These are phyloP conservation scores for Leptopilina boulardi DNA, from an alignment of 1,140 invertebrate species.

Conservation along the genomic window DNA sequence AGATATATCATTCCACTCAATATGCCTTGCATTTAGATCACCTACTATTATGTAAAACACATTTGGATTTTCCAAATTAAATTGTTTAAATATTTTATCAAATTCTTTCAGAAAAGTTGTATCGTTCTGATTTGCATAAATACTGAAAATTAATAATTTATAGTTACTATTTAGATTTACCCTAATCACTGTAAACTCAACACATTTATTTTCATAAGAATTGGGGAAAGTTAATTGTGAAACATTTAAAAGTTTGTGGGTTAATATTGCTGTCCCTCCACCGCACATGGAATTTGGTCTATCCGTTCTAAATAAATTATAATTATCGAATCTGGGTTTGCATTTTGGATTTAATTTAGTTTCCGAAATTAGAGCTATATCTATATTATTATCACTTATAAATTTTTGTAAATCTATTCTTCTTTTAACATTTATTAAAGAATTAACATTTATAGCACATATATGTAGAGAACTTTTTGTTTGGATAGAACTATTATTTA, in stretches of 20 bases:
- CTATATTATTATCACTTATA: too few species aligned
- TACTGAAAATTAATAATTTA: slow-evolving; percentile 35
- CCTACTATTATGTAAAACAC: slow-evolving; percentile 47
- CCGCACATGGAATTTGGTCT: background rate
- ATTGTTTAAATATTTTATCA: background rate
- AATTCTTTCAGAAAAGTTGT: too few species aligned
- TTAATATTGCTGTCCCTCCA: slow-evolving; percentile 42
- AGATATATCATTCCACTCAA: slow-evolving; percentile 36
- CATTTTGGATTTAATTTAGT: slow-evolving; percentile 38
- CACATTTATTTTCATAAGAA: slow-evolving; percentile 52
- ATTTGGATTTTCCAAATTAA: slow-evolving; percentile 25
- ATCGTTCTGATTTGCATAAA: slow-evolving; percentile 37
- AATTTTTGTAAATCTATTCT: too few species aligned
- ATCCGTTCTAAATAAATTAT: slow-evolving; percentile 35
- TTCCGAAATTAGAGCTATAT: slow-evolving; percentile 2
- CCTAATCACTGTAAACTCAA: slow-evolving; percentile 40
- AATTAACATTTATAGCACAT: too few species aligned
- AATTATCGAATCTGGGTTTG: background rate
- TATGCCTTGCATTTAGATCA: slow-evolving; percentile 46
- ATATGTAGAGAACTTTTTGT: too few species aligned
- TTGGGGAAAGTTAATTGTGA: slow-evolving; percentile 38
- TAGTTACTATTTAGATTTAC: slow-evolving; percentile 20
- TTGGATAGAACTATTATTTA: too few species aligned
- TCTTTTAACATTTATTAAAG: too few species aligned
- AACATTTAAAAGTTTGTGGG: slow-evolving; percentile 40